A percentile compares a stretch with the other conserved stretches of the same genome.
Evolutionary conservation across 2,888 invertebrate genomes (phyloP).

Genomic region (Netelia inedita): DNA sequence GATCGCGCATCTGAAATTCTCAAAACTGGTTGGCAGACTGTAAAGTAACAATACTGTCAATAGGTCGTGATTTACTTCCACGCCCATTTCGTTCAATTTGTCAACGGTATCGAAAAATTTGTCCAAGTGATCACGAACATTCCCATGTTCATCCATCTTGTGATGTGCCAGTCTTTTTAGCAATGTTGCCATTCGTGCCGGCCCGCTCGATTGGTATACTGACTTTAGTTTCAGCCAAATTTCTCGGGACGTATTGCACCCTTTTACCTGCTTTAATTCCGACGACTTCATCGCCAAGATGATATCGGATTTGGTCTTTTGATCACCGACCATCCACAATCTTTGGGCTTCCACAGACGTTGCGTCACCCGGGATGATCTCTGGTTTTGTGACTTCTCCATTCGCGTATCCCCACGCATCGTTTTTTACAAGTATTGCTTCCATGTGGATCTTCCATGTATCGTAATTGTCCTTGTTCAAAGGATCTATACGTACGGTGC

Average conservation of each 20-base stretch:
- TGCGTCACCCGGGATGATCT: too few species aligned
- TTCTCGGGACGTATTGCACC: slow-evolving; percentile 72
- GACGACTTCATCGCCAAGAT: slow-evolving; percentile 38
- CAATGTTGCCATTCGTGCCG: slow-evolving; percentile 81
- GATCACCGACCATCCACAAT: neutral
- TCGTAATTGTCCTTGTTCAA: slow-evolving; percentile 24
- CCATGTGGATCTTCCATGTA: slow-evolving; percentile 41
- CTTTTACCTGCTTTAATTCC: slow-evolving; percentile 34
- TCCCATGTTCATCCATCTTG: slow-evolving; percentile 77
- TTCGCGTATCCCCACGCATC: slow-evolving; percentile 24
- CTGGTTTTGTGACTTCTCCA: neutral
- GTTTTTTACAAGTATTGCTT: slow-evolving; percentile 15
- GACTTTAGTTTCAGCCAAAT: slow-evolving; percentile 80
- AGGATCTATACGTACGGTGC: too few species aligned
- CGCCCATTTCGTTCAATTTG: slow-evolving; percentile 77
- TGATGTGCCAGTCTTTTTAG: slow-evolving; percentile 79
- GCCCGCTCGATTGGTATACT: slow-evolving; percentile 80
- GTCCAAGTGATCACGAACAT: slow-evolving; percentile 78
- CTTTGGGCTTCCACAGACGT: neutral
- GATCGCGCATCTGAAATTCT: slow-evolving; percentile 58
- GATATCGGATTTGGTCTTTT: slow-evolving; percentile 35
- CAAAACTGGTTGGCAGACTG: slow-evolving; percentile 32
- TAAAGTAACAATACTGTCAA: slow-evolving; percentile 76
- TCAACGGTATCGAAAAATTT: slow-evolving; percentile 79
- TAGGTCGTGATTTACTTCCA: slow-evolving; percentile 77